Percentiles rank a stretch among this genome's conserved stretches.
phyloP scores from a whole-genome alignment of 2,888 invertebrate genomes.

The Lapara coniferarum region DNA sequence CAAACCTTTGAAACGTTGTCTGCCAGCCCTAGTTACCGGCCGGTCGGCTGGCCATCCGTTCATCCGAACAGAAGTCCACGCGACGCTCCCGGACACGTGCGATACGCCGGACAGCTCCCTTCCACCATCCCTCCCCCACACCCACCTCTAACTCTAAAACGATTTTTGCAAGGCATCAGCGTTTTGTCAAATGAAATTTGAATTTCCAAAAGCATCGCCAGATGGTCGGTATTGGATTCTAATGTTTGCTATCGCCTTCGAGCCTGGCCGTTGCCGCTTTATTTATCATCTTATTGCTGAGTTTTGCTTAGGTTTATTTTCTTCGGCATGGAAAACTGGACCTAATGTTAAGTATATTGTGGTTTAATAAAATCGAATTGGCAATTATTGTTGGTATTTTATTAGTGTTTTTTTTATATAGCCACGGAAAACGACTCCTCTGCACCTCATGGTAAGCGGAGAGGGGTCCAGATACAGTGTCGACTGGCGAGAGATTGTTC shows the following conservation, averaged over 20 bases:
- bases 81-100: conserved; percentile 27
- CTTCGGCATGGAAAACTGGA: no score
- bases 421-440: no score
- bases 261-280: not conserved
- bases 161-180: conserved; percentile 23
- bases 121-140: not conserved
- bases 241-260: conserved; percentile 10
- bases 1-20: not conserved
- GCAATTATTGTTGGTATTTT: no score
- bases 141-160: conserved; percentile 19
- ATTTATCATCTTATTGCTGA: conserved; percentile 11
- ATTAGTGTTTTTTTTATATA: no score
- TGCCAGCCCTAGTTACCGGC: conserved; percentile 21
- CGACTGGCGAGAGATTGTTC: no score
- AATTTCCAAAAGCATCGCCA: conserved; percentile 20
- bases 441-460: no score
- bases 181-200: conserved; percentile 23
- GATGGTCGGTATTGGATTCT: conserved; percentile 15
- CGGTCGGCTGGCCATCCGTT: conserved; percentile 4
- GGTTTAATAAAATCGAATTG: no score
- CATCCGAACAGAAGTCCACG: conserved; percentile 23
- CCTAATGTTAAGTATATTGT: no score
- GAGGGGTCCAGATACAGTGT: no score
- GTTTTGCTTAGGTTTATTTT: no score
- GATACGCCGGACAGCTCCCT: conserved; percentile 25